Evolutionary conservation across 23 tunicate genomes (phyloP), one percentile per base, ranked within the genome.

Genomic region (Ciona savignyi): DNA sequence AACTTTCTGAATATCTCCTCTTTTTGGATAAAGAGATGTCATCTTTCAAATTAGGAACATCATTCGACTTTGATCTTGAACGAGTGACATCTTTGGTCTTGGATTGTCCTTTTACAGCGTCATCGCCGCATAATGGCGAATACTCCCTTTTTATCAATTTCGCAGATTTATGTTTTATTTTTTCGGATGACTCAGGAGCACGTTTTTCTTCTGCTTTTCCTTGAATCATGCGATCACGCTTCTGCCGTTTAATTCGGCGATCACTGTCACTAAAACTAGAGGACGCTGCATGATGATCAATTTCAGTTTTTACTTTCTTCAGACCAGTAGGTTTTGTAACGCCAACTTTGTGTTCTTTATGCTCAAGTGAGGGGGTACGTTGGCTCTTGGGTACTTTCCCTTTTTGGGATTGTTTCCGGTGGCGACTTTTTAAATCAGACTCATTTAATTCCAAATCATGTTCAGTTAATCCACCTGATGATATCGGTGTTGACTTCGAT

Each of bases 381-480:
- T 42, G 9, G 9, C 56, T 42, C 15, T 42, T 42, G 56, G 15
- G 15, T 42, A 15, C 56, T 42, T 42, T 9, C 56, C 56, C 15
- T 15, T 42, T 42, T 42, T 42, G 9, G 11, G 9, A 42, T 42
- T 15, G 9, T 42, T 15, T n/a, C n/a, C n/a, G n/a, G n/a, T n/a
- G n/a, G n/a, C n/a, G n/a, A 42, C 15, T 9, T 42, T 42, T 42
- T 42, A 42, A 42, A 42, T 42, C 56, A 9, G 15, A 42, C 15
- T 42, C 56, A 42, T 42, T 42, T 42, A 42, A 42, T 6, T 63
- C 67, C 26, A 63, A 25, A n/a, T 63, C 67, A n/a, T 25, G 67
- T 25, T 77, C 81, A 2, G 81, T 65, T 61, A 61, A 49, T 19
- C 15, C 32, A 34, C 72, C 66, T 25, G 81, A 77, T 27, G 81